Evolutionary conservation across 2,797 vertebrate genomes (phyloP).

Genomic region (Craterocephalus amniculus): DNA sequence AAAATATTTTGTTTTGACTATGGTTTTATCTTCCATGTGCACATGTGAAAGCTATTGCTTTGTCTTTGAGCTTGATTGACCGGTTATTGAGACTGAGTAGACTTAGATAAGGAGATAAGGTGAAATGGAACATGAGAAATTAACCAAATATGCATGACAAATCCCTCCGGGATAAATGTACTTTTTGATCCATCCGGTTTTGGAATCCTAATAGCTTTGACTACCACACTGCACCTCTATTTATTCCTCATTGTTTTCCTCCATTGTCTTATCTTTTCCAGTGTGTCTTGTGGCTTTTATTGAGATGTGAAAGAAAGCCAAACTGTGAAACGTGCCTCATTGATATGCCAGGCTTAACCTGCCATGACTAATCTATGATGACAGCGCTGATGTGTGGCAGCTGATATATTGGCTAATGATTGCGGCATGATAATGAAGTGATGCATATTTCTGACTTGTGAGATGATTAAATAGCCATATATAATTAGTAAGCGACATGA

Average conservation of each 20-base stretch:
- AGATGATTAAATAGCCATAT: constrained; percentile 58
- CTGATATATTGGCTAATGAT: constrained; percentile 67
- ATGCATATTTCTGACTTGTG: constrained; percentile 65
- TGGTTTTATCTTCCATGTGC: constrained; percentile 8
- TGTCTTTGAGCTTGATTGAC: constrained; percentile 8
- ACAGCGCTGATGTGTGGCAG: constrained; percentile 69
- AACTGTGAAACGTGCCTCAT: constrained; percentile 66
- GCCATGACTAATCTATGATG: constrained; percentile 74
- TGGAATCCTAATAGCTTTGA: constrained; percentile 32
- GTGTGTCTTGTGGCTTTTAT: constrained; percentile 50
- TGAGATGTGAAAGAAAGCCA: constrained; percentile 63
- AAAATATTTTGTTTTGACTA: constrained; percentile 7
- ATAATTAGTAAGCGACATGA: constrained; percentile 65
- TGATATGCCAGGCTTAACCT: constrained; percentile 72
- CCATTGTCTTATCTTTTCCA: constrained; percentile 34
- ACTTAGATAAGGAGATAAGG: constrained; percentile 3
- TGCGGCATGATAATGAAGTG: constrained; percentile 63
- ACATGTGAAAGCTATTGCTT: background rate
- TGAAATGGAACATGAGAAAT: background rate
- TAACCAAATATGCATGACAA: background rate
- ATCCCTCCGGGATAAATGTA: constrained; percentile 10
- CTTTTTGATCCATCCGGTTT: constrained; percentile 40
- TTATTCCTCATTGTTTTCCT: constrained; percentile 21
- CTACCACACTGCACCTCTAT: constrained; percentile 35
- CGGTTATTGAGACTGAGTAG: background rate